Conservation (phyloP, 2,113 vertebrate species). For the Origma solitaria region DNA sequence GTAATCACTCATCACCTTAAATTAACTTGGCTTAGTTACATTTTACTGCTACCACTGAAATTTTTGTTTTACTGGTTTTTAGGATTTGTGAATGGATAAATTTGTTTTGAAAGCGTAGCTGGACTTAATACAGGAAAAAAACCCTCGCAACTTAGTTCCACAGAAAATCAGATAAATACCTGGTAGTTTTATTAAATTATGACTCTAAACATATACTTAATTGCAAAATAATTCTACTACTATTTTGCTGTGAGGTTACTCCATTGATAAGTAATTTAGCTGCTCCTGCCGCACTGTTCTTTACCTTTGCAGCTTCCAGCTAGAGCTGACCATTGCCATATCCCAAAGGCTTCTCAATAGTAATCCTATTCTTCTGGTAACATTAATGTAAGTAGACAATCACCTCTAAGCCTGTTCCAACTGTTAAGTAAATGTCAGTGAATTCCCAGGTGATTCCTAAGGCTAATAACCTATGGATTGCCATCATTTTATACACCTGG, state of each 20-base stretch:
- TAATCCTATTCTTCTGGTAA: background rate
- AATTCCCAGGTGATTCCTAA: background rate
- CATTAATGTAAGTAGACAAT: background rate
- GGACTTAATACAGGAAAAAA: background rate
- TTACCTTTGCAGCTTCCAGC: background rate
- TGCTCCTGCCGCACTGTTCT: background rate
- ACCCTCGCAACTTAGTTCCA: background rate
- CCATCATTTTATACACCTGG: background rate
- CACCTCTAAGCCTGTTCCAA: background rate
- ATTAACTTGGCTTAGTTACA: background rate
- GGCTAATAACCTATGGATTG: background rate
- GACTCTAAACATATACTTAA: background rate
- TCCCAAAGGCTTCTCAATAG: background rate
- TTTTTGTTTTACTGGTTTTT: background rate
- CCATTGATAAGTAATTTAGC: background rate
- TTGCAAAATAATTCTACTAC: background rate
- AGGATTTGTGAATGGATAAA: background rate
- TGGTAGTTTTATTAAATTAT: background rate
- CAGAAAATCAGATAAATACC: background rate
- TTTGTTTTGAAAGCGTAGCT: background rate
- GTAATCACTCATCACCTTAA: background rate
- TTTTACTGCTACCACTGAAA: background rate
- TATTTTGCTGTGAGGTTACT: background rate
- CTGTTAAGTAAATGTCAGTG: background rate
- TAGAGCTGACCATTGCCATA: background rate